Base-by-base conservation (phyloP, 2,113 vertebrate species). In the Sebastes fasciatus region DNA sequence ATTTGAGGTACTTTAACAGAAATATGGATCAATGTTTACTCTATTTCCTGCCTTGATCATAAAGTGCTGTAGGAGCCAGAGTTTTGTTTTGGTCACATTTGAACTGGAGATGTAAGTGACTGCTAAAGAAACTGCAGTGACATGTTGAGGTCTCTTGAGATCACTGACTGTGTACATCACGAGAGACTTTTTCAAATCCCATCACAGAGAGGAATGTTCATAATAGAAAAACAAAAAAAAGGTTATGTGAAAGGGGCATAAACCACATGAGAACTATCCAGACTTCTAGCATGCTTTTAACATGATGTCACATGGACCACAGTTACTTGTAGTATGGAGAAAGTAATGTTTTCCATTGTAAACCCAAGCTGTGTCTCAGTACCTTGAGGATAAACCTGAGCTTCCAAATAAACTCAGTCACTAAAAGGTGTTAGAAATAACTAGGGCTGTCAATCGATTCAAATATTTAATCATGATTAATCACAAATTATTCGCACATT, bases 121-220 rank as follows among this genome's bases (percentile, higher is more conserved):
- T 54, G 21, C 4, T 17, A 16, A 67, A 57, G 3, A 48, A 62
- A 76, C 1, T 62, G 11, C 48, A 54, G 64, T 0, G 4, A 52
- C 64, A 63, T 63, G 58, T 42, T 19, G 65, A 70, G 1, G 4
- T 49, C 78, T 57, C 62, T 42, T 77, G 62, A 81, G 67, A 77
- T 72, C 40, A 21, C 78, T 58, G 40, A 40, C 62, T 77, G 67
- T 49, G 34, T 23, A 34, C 34, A 23, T 80, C 23, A 55, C 23
- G 13, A 49, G 65, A 61, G 55, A 61, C 45, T 6, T 60, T 42
- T 60, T 48, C 46, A 63, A 34, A 60, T 48, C 62, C 70, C 52
- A 66, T 26, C 19, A 23, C 54, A 26, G 52, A 58, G n/a, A 65
- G 21, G 2, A 13, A 55, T 10, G 55, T 19, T 19, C 5, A 8